Evolutionary conservation across 2,888 invertebrate genomes (phyloP), one percentile per base, ranked within the genome.

Genomic region (Dryococelus australis): DNA sequence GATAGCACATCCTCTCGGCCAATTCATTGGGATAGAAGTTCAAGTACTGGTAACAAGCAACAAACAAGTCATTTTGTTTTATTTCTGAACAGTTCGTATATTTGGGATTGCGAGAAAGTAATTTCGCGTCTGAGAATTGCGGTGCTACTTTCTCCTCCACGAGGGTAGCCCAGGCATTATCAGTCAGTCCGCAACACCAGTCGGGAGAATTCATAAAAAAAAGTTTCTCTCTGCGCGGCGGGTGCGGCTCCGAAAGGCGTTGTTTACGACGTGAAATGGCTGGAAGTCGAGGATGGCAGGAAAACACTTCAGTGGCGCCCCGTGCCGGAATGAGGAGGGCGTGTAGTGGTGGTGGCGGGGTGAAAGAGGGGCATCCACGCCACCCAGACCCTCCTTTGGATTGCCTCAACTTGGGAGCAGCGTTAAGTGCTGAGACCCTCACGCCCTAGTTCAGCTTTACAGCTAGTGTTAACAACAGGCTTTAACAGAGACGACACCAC

Each of bases 221-320:
- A 65, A 51, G n/a, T 65, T 65, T 24, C 24, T 0, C 16, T 65
- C n/a, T 0, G 65, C 65, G 1, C 65, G 65, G 8, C 24, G 65
- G 65, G 65, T 24, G 24, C 65, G 16, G 6, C n/a, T n/a, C 65
- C 16, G 65, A 20, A 65, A 24, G 20, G 8, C 24, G 65, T 65
- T 65, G 65, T 65, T 65, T 65, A 65, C 65, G 65, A 65, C 65
- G 65, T 65, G 65, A 65, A 65, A 24, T n/a, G 65, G 65, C n/a
- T n/a, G 65, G 65, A n/a, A 24, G 65, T 24, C 16, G 65, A n/a
- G 8, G n/a, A n/a, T 0, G 65, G 65, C 0, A 65, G n/a, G 65
- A 20, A 65, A 65, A 24, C 65, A 65, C 65, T 65, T 65, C 8
- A 24, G 8, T 65, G 65, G 20, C 8, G 47, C 65, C 16, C 8